Percentiles rank a stretch among this genome's conserved stretches.
Evolutionary conservation across 2,888 invertebrate genomes (phyloP).

Genomic region (Archips xylosteana): DNA sequence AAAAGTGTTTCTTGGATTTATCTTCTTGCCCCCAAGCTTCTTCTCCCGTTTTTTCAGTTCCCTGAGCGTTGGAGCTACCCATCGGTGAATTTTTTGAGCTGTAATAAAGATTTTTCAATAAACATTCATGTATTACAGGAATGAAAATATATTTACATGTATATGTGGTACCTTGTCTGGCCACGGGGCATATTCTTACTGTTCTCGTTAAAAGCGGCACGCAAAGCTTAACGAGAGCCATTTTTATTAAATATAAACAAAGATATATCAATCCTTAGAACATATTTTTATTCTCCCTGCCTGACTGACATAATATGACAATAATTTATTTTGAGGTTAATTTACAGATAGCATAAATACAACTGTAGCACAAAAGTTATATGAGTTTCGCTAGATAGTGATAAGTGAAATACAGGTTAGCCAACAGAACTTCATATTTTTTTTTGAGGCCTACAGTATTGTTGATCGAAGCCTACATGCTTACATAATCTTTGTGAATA

Average conservation of each 20-base stretch:
- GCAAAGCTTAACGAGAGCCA: conserved; percentile 71
- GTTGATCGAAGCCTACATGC: too few species aligned
- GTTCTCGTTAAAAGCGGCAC: conserved; percentile 60
- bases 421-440: not conserved
- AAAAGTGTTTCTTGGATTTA: conserved; percentile 85
- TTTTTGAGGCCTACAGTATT: too few species aligned
- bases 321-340: conserved; percentile 26
- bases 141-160: not conserved
- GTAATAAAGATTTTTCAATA: conserved; percentile 43
- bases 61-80: conserved; percentile 89
- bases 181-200: conserved; percentile 55
- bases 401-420: not conserved
- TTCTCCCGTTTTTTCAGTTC: conserved; percentile 86
- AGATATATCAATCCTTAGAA: conserved; percentile 14
- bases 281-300: conserved; percentile 7
- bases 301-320: conserved; percentile 1
- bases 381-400: not conserved
- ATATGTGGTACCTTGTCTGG: conserved; percentile 60
- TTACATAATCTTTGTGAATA: too few species aligned
- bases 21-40: conserved; percentile 84
- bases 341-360: conserved; percentile 27
- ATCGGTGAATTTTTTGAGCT: conserved; percentile 84
- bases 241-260: conserved; percentile 46
- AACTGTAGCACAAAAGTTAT: not conserved
- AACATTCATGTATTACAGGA: not conserved